phyloP scores from a whole-genome alignment of 2,113 vertebrate genomes.

The Lucifuga dentata region DNA sequence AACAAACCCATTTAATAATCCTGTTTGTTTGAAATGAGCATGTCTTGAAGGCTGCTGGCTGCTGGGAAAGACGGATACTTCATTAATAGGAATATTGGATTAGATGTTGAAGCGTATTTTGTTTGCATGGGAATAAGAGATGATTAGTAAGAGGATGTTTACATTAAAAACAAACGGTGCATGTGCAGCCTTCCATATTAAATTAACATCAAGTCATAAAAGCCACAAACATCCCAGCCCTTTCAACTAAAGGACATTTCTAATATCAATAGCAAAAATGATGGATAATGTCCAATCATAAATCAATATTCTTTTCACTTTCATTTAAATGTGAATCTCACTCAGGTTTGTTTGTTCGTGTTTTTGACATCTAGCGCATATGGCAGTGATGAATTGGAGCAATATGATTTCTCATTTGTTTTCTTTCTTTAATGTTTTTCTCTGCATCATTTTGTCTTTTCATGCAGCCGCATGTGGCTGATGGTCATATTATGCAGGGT shows the following conservation, averaged over 20 bases:
- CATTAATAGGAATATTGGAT: slow-evolving; percentile 37
- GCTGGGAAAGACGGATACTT: slow-evolving; percentile 23
- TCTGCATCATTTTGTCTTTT: slow-evolving; percentile 55
- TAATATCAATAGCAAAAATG: slow-evolving; percentile 9
- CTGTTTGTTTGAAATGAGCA: slow-evolving; percentile 42
- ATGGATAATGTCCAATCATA: slow-evolving; percentile 20
- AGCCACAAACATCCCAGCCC: too few relatives aligned
- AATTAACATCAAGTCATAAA: too few relatives aligned
- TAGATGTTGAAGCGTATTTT: slow-evolving; percentile 3
- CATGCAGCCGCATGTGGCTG: slow-evolving; percentile 59
- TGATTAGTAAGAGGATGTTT: slow-evolving; percentile 4
- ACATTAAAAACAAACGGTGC: slow-evolving; percentile 7
- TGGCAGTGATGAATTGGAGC: slow-evolving; percentile 59
- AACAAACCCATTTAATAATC: slow-evolving; percentile 39
- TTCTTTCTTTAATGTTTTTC: slow-evolving; percentile 27
- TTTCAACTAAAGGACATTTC: not conserved
- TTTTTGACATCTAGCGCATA: slow-evolving; percentile 25
- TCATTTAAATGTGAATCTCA: slow-evolving; percentile 13
- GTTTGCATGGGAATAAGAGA: slow-evolving; percentile 20
- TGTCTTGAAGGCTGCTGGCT: slow-evolving; percentile 13
- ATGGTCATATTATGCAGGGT: slow-evolving; percentile 70
- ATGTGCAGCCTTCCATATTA: slow-evolving; percentile 2
- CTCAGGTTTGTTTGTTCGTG: slow-evolving; percentile 18
- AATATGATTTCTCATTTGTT: slow-evolving; percentile 46
- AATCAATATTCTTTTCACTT: slow-evolving; percentile 32